phyloP scores from a whole-genome alignment of 2,113 vertebrate genomes.

The Piprites chloris region DNA sequence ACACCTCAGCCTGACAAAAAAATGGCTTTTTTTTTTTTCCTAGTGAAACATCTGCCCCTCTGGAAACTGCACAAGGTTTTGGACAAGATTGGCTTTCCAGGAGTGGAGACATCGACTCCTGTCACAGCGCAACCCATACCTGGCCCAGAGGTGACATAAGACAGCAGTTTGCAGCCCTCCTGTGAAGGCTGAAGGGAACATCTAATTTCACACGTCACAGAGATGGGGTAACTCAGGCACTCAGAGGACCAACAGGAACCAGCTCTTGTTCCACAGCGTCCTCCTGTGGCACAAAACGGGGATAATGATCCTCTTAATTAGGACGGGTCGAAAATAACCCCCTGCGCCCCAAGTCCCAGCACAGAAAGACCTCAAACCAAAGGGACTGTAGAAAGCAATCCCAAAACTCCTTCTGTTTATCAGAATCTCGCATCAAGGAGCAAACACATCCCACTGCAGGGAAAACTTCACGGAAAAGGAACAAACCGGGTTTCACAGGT shows the following conservation, averaged over 20 bases:
- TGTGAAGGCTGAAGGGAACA: not conserved
- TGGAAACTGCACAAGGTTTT: not conserved
- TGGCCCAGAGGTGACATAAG: not conserved
- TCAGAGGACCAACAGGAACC: not conserved
- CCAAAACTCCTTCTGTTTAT: not conserved
- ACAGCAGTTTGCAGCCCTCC: not conserved
- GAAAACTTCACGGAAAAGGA: not conserved
- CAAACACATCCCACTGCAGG: not conserved
- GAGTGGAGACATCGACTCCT: not conserved
- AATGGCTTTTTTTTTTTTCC: rapidly evolving
- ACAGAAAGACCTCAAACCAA: not conserved
- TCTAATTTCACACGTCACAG: rapidly evolving
- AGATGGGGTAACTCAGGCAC: rapidly evolving
- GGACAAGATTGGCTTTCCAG: not conserved
- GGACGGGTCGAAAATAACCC: not conserved
- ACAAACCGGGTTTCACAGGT: not conserved
- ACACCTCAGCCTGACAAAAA: not conserved
- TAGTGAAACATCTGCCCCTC: not conserved
- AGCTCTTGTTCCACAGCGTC: conserved; percentile 16
- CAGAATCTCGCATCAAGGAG: not conserved
- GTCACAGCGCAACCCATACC: not conserved
- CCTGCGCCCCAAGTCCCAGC: not conserved
- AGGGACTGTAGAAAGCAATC: not conserved
- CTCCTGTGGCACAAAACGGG: not conserved
- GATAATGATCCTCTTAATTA: not conserved